Evolutionary conservation across 2,113 vertebrate species (phyloP), one percentile per base, ranked within the genome.

Genomic region (Hypomesus transpacificus): DNA sequence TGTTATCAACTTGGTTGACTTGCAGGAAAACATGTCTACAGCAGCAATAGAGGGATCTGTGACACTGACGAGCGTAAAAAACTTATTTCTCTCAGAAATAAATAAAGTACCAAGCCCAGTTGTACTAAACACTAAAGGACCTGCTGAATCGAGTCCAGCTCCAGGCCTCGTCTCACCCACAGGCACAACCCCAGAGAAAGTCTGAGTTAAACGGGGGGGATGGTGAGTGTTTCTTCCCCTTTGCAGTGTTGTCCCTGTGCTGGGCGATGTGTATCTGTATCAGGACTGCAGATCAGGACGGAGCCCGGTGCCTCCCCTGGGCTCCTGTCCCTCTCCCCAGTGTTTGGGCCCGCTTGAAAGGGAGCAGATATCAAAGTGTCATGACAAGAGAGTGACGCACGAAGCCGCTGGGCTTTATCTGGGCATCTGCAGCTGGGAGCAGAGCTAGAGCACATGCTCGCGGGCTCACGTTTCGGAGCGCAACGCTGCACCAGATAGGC

Each of bases 311-410:
- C 39, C 68, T 82, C 83, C 84, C 88, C 24, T 70, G 79, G 79
- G 81, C 77, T 83, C 82, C 87, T 78, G 79, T 75, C 73, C 77
- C 76, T 81, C 70, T 78, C 70, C 75, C 75, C 80, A 74, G 69
- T 87, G 87, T 88, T 91, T 89, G 83, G 70, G 56, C 78, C 82
- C 76, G 75, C 80, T 80, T 89, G 73, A 91, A 90, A 90, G 84
- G 72, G 66, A 81, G 64, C 80, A 84, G 90, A 90, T 88, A 85
- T 88, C 87, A 88, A 86, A 89, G 87, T 72, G 70, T 71, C 76
- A 76, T 74, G 79, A 80, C 87, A 80, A 83, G 77, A 70, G 75
- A 85, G 80, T 91, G 90, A 91, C 88, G 86, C 89, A 90, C 82
- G 65, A 69, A 78, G 75, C 72, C 66, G 51, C 71, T 24, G 66